Conservation (phyloP, 2,888 invertebrate genomes). For the Ophonus ardosiacus region DNA sequence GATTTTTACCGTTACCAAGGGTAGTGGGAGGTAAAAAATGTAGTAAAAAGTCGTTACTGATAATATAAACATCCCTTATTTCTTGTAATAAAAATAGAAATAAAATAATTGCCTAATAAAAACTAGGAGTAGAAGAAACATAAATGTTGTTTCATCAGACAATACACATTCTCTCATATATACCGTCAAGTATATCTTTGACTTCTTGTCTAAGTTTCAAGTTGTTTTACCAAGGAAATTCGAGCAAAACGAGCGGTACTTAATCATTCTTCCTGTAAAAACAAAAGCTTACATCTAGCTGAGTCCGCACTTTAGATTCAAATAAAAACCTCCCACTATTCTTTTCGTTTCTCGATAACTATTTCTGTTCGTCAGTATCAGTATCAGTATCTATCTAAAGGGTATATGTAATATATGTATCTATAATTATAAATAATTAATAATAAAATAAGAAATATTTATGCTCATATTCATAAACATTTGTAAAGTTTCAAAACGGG, state of each 20-base stretch:
- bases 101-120: too few relatives aligned
- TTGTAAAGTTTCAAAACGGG: too few relatives aligned
- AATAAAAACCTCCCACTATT: slow-evolving; percentile 3
- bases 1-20: too few relatives aligned
- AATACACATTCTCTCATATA: neutral
- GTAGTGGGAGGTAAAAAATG: neutral
- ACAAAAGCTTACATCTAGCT: slow-evolving; percentile 31
- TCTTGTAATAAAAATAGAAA: too few relatives aligned
- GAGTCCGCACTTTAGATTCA: slow-evolving; percentile 14
- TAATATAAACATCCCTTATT: too few relatives aligned
- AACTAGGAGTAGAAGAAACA: too few relatives aligned
- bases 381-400: neutral
- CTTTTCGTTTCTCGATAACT: neutral
- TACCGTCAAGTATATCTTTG: neutral
- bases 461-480: too few relatives aligned
- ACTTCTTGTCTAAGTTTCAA: slow-evolving; percentile 31
- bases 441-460: too few relatives aligned
- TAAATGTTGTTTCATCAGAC: too few relatives aligned
- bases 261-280: slow-evolving; percentile 23
- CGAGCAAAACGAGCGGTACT: neutral
- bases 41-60: neutral
- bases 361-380: neutral
- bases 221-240: neutral
- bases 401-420: too few relatives aligned
- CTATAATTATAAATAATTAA: too few relatives aligned